Conservation (phyloP, 1,140 invertebrate genomes). For the Leptoteleia sp. region DNA sequence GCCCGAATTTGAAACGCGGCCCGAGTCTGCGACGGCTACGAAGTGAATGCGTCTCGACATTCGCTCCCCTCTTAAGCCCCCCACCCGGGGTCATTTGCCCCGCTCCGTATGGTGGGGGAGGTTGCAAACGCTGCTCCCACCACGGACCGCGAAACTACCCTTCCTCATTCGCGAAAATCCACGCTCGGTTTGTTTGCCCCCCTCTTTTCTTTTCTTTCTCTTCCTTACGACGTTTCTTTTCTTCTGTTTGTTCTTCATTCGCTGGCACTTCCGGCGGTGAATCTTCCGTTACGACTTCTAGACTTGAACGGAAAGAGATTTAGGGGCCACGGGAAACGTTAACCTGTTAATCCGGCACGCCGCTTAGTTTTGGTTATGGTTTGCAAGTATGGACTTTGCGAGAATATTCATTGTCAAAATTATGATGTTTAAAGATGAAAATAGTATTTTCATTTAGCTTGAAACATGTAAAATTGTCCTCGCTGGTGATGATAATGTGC, state of each 20-base stretch:
- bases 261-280: constrained; percentile 42
- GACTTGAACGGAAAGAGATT: constrained; percentile 46
- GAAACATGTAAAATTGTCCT: too few species aligned
- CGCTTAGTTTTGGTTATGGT: constrained; percentile 40
- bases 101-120: too few species aligned
- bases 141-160: constrained; percentile 66
- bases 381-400: constrained; percentile 9
- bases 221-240: constrained; percentile 25
- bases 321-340: constrained; percentile 48
- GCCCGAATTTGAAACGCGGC: too few species aligned
- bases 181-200: constrained; percentile 21
- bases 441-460: background rate
- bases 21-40: too few species aligned
- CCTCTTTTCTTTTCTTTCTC: constrained; percentile 20
- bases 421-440: background rate
- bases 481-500: too few species aligned
- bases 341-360: constrained; percentile 42
- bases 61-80: too few species aligned
- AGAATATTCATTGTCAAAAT: constrained; percentile 3
- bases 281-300: constrained; percentile 48
- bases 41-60: too few species aligned
- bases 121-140: too few species aligned
- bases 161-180: constrained; percentile 49
- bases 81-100: too few species aligned
- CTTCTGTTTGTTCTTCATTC: constrained; percentile 16